Conservation (phyloP, 2,113 vertebrate genomes). For the Sarotherodon lohbergeri region DNA sequence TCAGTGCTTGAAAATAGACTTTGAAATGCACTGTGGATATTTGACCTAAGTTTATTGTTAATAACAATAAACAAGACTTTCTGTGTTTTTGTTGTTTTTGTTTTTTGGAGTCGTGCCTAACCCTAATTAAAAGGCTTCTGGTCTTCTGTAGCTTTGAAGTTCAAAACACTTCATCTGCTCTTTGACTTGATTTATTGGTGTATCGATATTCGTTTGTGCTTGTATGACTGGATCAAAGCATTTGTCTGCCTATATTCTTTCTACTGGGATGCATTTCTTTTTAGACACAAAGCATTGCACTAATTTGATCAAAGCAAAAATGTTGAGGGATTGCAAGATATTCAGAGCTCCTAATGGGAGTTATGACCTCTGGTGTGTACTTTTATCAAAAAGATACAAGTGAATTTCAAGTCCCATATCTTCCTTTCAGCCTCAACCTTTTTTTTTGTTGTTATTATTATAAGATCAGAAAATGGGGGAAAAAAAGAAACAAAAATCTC, state of each 20-base stretch:
- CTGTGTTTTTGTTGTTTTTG: neutral
- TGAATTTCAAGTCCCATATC: neutral
- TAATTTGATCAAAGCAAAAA: conserved; percentile 44
- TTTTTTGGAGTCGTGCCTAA: neutral
- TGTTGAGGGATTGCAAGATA: neutral
- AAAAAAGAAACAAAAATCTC: neutral
- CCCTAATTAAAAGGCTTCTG: neutral
- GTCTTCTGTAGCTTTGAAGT: conserved; percentile 27
- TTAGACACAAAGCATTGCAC: neutral
- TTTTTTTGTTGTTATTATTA: neutral
- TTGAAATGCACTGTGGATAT: neutral
- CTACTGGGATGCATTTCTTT: conserved; percentile 17
- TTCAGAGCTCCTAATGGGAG: neutral
- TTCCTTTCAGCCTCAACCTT: neutral
- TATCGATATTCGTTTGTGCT: conserved; percentile 33
- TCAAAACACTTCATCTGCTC: neutral
- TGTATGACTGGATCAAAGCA: conserved; percentile 45
- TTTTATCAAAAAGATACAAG: neutral
- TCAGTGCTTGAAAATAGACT: neutral
- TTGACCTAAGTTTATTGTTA: neutral
- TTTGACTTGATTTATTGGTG: conserved; percentile 17
- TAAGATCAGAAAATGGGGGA: neutral
- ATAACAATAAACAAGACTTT: neutral
- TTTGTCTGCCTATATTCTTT: conserved; percentile 1
- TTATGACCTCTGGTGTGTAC: conserved; percentile 11